Evolutionary conservation across 2,888 invertebrate species (phyloP).

Genomic region (Neoascia interrupta): DNA sequence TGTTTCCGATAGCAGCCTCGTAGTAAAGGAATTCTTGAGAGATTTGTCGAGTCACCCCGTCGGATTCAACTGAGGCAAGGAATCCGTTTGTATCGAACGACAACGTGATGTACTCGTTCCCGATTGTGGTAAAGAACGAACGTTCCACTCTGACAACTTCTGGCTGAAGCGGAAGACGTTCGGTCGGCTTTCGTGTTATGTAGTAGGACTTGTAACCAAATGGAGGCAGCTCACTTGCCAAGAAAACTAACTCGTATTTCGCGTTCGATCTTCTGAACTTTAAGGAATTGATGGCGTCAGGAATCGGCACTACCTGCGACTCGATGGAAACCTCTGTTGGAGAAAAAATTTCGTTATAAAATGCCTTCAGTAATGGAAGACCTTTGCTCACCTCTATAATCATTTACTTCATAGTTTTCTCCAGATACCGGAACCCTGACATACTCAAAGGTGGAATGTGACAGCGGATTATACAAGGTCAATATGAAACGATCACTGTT

Average conservation of each 20-base stretch:
- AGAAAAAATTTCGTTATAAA: too few relatives aligned
- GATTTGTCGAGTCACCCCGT: slow-evolving; percentile 79
- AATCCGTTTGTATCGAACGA: slow-evolving; percentile 83
- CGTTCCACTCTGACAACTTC: slow-evolving; percentile 53
- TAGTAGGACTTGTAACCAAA: slow-evolving; percentile 85
- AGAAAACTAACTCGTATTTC: slow-evolving; percentile 86
- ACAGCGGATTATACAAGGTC: slow-evolving; percentile 91
- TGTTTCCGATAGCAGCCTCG: slow-evolving; percentile 83
- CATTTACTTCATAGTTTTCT: slow-evolving; percentile 83
- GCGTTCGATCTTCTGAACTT: slow-evolving; percentile 85
- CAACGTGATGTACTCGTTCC: slow-evolving; percentile 79
- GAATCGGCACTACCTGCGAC: slow-evolving; percentile 84
- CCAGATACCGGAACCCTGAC: slow-evolving; percentile 84
- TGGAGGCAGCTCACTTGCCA: slow-evolving; percentile 84
- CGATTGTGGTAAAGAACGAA: slow-evolving; percentile 75
- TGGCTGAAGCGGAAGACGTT: slow-evolving; percentile 56
- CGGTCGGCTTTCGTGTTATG: slow-evolving; percentile 70
- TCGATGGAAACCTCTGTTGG: slow-evolving; percentile 71
- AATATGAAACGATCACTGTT: slow-evolving; percentile 83
- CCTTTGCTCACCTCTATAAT: slow-evolving; percentile 84
- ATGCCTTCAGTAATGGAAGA: too few relatives aligned
- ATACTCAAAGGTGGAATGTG: slow-evolving; percentile 82
- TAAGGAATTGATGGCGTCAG: slow-evolving; percentile 81
- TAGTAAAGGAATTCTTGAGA: slow-evolving; percentile 88
- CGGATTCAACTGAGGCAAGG: slow-evolving; percentile 80